phyloP scores from a whole-genome alignment of 2,797 vertebrate genomes.

The Microcaecilia unicolor region DNA sequence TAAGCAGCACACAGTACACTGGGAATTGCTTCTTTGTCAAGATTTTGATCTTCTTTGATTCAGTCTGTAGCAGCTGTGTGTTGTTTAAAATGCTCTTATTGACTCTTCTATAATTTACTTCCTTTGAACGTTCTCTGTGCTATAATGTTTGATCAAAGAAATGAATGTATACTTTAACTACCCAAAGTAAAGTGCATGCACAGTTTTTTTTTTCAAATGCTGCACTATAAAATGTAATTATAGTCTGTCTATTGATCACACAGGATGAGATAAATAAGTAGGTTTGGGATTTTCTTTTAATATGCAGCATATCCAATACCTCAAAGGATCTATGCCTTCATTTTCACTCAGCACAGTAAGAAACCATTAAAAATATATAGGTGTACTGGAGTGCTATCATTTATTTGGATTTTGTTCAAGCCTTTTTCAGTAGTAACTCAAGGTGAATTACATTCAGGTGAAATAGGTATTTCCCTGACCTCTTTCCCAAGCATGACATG shows the following conservation, averaged over 20 bases:
- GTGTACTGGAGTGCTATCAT: no score
- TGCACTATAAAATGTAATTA: slow-evolving; percentile 52
- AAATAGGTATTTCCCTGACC: no score
- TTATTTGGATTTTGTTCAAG: no score
- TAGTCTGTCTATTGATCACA: slow-evolving; percentile 44
- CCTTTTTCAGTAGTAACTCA: no score
- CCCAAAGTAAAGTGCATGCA: slow-evolving; percentile 36
- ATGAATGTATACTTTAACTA: slow-evolving; percentile 44
- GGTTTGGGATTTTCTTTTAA: slow-evolving; percentile 8
- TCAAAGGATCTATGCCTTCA: neutral
- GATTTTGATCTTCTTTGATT: slow-evolving; percentile 33
- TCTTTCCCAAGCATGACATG: no score
- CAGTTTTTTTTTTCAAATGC: slow-evolving; percentile 48
- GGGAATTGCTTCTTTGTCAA: slow-evolving; percentile 27
- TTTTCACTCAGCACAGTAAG: slow-evolving; percentile 6
- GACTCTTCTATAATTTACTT: slow-evolving; percentile 49
- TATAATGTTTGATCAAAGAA: slow-evolving; percentile 61
- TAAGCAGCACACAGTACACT: slow-evolving; percentile 4
- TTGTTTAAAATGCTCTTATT: slow-evolving; percentile 38
- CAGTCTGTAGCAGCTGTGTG: slow-evolving; percentile 33
- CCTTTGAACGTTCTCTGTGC: slow-evolving; percentile 48
- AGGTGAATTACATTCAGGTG: no score
- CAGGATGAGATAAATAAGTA: slow-evolving; percentile 31
- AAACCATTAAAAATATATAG: slow-evolving; percentile 9
- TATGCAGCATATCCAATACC: neutral